Percentiles rank a stretch among this genome's conserved stretches.
Evolutionary conservation across 2,888 invertebrate species (phyloP).

Genomic region (Ceratothoa steindachneri): DNA sequence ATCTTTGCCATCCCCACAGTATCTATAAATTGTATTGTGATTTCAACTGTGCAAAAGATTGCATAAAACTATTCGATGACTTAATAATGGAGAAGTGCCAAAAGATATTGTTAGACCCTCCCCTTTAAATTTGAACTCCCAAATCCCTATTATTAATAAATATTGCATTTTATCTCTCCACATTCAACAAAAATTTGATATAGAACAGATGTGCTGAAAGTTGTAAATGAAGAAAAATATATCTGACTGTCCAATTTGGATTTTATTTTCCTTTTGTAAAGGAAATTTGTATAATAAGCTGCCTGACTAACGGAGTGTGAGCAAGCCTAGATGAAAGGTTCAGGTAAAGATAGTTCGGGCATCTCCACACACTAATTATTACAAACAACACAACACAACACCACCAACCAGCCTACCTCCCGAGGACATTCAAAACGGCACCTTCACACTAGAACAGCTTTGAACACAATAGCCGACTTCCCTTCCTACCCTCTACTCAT

Average conservation of each 20-base stretch:
- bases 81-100: neutral
- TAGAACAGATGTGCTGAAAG: neutral
- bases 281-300: too few species aligned
- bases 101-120: neutral
- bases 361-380: too few species aligned
- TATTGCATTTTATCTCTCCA: neutral
- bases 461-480: too few species aligned
- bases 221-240: conserved; percentile 7
- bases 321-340: too few species aligned
- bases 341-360: too few species aligned
- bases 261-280: neutral
- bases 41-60: neutral
- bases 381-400: too few species aligned
- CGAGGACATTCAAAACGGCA: too few species aligned
- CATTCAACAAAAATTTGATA: neutral
- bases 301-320: too few species aligned
- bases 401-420: too few species aligned
- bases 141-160: neutral
- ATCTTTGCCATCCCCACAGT: neutral
- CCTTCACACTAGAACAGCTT: too few species aligned
- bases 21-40: neutral
- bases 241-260: neutral
- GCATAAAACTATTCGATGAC: neutral
- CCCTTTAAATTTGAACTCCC: neutral
- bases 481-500: too few species aligned